A percentile compares a stretch with the other conserved stretches of the same genome.
Evolutionary conservation across 2,888 invertebrate genomes (phyloP).

Genomic region (Phymatocera aterrima): DNA sequence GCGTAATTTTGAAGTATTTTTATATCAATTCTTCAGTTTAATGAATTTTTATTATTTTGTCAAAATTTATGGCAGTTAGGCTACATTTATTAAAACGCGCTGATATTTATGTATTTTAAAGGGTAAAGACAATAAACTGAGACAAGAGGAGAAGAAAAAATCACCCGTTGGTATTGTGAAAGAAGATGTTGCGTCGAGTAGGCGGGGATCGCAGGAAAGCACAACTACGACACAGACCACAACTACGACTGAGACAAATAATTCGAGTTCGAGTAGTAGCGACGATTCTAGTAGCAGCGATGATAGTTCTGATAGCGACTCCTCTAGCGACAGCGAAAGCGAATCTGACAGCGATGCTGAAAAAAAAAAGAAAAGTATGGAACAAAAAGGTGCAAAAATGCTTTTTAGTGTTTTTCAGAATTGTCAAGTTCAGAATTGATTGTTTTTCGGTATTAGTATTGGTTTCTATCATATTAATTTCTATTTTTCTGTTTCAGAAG

Average conservation of each 20-base stretch:
- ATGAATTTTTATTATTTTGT: neutral
- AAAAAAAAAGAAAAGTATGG: slow-evolving; percentile 62
- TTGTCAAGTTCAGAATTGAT: too few species aligned
- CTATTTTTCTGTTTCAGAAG: slow-evolving; percentile 58
- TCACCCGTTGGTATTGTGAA: slow-evolving; percentile 55
- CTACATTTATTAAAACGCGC: too few species aligned
- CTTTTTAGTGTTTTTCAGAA: neutral
- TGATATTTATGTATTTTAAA: slow-evolving; percentile 38
- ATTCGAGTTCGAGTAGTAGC: slow-evolving; percentile 72
- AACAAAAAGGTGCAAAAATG: slow-evolving; percentile 58
- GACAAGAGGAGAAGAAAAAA: slow-evolving; percentile 61
- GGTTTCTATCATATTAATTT: slow-evolving; percentile 3
- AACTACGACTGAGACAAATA: slow-evolving; percentile 72
- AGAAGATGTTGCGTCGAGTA: slow-evolving; percentile 63
- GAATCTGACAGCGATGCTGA: slow-evolving; percentile 77
- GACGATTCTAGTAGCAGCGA: slow-evolving; percentile 78
- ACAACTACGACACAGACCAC: slow-evolving; percentile 73
- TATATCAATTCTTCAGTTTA: neutral
- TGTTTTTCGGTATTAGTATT: neutral
- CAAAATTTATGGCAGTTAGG: too few species aligned
- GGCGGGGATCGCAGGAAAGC: slow-evolving; percentile 73
- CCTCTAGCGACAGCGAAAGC: slow-evolving; percentile 76
- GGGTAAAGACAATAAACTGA: slow-evolving; percentile 60
- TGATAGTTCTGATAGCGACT: slow-evolving; percentile 76
- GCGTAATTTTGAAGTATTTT: neutral